A percentile compares a stretch with the other conserved stretches of the same genome.
Evolutionary conservation across 1,140 invertebrate species (phyloP).

Genomic region (Rhizoglyphus robini): DNA sequence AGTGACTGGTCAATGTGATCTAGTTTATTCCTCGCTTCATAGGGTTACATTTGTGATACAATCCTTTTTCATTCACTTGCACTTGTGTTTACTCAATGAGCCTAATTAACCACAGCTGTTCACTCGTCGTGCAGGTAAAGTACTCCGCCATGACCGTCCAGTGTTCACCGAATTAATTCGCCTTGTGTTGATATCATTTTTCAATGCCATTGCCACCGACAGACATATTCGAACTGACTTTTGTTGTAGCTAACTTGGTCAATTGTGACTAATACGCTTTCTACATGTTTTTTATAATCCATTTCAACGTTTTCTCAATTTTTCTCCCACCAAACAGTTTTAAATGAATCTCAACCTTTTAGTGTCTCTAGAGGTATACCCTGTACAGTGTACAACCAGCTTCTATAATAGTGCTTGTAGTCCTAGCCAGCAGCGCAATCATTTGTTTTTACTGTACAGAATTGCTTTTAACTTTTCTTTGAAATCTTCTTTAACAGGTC

Average conservation of each 20-base stretch:
- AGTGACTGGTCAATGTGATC: too few relatives aligned
- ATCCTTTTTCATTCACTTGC: too few relatives aligned
- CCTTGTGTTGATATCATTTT: not conserved
- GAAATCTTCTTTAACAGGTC: slow-evolving; percentile 45
- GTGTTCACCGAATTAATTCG: not conserved
- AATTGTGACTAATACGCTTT: too few relatives aligned
- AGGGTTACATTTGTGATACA: too few relatives aligned
- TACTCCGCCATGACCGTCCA: not conserved
- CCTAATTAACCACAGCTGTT: not conserved
- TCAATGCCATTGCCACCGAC: not conserved
- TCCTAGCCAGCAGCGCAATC: not conserved
- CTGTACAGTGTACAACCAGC: not conserved
- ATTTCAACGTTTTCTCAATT: not conserved
- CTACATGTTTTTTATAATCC: too few relatives aligned
- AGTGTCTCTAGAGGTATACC: slow-evolving; percentile 1
- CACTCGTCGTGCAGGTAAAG: slow-evolving; percentile 1
- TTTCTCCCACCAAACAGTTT: not conserved
- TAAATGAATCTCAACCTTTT: slow-evolving; percentile 15
- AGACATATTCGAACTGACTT: too few relatives aligned
- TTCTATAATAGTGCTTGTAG: not conserved
- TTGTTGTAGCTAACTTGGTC: too few relatives aligned
- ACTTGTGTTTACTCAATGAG: slow-evolving; percentile 4
- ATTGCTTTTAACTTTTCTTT: too few relatives aligned
- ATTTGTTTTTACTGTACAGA: slow-evolving; percentile 22
- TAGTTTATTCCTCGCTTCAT: too few relatives aligned